phyloP scores from a whole-genome alignment of 2,797 vertebrate genomes.

The Catostomus latipinnis region DNA sequence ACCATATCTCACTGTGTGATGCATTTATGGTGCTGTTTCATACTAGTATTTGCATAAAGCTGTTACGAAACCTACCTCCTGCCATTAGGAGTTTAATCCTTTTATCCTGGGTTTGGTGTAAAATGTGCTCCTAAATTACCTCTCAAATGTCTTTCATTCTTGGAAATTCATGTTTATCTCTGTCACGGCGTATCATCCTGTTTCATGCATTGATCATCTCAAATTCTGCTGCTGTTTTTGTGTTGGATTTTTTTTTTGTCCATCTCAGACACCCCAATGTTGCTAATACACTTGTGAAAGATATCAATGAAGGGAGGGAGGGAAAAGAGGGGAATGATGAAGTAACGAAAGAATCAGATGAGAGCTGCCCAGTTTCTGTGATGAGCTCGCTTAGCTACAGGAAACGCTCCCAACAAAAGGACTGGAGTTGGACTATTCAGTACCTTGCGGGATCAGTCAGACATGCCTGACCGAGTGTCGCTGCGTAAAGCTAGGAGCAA shows the following conservation, averaged over 20 bases:
- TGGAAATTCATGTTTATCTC: slow-evolving; percentile 43
- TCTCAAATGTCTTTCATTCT: slow-evolving; percentile 43
- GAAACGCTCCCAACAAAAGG: slow-evolving; percentile 89
- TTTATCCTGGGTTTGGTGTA: slow-evolving; percentile 23
- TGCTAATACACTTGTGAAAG: slow-evolving; percentile 77
- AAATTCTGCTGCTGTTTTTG: slow-evolving; percentile 3
- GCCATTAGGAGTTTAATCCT: slow-evolving; percentile 34
- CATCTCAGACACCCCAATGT: slow-evolving; percentile 60
- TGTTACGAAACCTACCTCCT: not conserved
- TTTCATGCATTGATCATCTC: slow-evolving; percentile 55
- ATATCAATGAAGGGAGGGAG: slow-evolving; percentile 72
- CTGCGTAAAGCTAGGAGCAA: slow-evolving; percentile 80
- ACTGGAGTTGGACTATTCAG: slow-evolving; percentile 86
- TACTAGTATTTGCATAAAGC: not conserved
- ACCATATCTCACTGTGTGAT: not conserved
- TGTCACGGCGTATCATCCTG: slow-evolving; percentile 51
- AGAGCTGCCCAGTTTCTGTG: slow-evolving; percentile 83
- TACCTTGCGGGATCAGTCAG: slow-evolving; percentile 83
- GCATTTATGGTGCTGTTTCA: not conserved
- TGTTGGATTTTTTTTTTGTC: slow-evolving; percentile 3
- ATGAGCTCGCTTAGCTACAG: slow-evolving; percentile 96
- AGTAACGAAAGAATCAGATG: slow-evolving; percentile 82
- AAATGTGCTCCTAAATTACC: slow-evolving; percentile 34
- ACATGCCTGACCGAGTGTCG: slow-evolving; percentile 79
- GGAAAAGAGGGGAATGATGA: slow-evolving; percentile 67